Conservation (phyloP, 2,113 vertebrate genomes). For the Oncorhynchus nerka region DNA sequence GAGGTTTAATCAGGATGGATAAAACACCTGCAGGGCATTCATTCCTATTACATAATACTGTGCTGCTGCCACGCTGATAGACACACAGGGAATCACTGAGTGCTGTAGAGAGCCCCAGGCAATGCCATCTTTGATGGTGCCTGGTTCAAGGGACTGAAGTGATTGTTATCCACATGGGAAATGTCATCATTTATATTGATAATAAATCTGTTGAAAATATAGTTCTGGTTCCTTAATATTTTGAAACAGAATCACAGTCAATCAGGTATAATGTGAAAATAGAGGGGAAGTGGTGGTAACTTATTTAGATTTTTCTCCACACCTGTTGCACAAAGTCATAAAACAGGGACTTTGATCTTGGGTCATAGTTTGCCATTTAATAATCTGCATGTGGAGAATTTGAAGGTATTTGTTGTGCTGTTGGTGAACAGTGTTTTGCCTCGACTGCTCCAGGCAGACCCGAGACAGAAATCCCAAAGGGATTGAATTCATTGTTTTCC, state of each 20-base stretch:
- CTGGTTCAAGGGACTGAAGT: too few relatives aligned
- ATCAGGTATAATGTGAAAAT: background rate
- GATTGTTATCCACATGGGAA: background rate
- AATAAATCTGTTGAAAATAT: background rate
- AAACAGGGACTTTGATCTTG: constrained; percentile 46
- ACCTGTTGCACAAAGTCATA: constrained; percentile 49
- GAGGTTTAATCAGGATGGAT: constrained; percentile 43
- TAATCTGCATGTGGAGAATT: constrained; percentile 26
- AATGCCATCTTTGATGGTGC: background rate
- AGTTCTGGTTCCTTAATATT: background rate
- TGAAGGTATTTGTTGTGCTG: background rate
- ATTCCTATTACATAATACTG: background rate
- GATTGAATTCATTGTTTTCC: background rate
- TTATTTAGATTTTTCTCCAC: constrained; percentile 23
- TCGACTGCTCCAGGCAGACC: background rate
- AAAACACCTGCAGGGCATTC: constrained; percentile 16
- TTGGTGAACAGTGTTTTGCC: background rate
- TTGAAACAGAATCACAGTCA: background rate
- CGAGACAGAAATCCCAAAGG: background rate
- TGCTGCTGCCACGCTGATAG: background rate
- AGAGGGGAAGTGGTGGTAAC: constrained; percentile 7
- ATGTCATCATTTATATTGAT: background rate
- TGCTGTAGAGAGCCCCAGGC: background rate
- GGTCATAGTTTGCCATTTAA: constrained; percentile 45
- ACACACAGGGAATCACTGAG: background rate